These are phyloP conservation scores for Exocentrus adspersus DNA, from an alignment of 2,888 invertebrate genomes.

Conservation along the genomic window DNA sequence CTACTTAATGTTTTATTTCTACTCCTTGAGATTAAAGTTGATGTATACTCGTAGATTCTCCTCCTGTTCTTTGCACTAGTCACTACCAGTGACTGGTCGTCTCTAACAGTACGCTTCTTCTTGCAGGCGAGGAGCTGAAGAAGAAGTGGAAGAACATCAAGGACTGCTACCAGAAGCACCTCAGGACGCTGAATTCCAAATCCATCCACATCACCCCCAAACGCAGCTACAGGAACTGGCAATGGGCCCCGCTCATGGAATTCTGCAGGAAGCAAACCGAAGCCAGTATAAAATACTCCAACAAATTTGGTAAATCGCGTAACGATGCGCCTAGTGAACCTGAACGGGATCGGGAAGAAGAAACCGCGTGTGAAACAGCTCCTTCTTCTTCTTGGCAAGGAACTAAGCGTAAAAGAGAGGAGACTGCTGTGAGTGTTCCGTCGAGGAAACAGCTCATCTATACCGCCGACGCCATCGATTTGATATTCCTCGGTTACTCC, in stretches of 20 bases:
- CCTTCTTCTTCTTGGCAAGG: neutral
- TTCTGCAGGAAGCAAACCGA: neutral
- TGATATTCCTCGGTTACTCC: constrained; percentile 17
- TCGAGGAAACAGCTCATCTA: neutral
- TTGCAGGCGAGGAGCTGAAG: constrained; percentile 11
- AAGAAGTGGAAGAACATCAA: constrained; percentile 13
- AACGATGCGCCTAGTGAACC: no score
- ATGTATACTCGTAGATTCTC: no score
- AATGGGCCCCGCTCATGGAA: constrained; percentile 15
- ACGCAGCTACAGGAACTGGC: constrained; percentile 6
- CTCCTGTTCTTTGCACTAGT: no score
- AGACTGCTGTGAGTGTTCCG: no score
- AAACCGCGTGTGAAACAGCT: neutral
- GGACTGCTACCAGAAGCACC: constrained; percentile 11
- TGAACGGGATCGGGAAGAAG: neutral
- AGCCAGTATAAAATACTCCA: neutral
- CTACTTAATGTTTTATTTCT: no score
- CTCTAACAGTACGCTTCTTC: neutral
- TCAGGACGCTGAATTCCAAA: neutral
- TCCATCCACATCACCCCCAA: neutral
- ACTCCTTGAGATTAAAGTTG: no score
- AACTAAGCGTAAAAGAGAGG: neutral
- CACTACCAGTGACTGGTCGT: no score
- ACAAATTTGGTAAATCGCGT: no score
- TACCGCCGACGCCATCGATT: neutral